Evolutionary conservation across 2,797 vertebrate genomes (phyloP).

Genomic region (Enteromius thamalakanensis): DNA sequence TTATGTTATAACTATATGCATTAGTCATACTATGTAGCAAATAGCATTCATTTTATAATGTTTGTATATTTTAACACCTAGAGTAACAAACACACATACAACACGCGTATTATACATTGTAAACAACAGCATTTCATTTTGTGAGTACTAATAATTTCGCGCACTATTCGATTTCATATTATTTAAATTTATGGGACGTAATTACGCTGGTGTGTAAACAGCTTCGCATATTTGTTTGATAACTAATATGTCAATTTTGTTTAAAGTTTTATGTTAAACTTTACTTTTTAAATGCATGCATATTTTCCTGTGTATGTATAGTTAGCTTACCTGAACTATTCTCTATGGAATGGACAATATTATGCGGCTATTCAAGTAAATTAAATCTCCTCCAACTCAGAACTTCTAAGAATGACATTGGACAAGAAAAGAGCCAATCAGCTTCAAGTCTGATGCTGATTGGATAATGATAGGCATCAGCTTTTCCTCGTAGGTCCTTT

Average conservation of each 20-base stretch:
- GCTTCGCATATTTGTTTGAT: not conserved
- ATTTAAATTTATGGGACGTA: not conserved
- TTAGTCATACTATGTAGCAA: not conserved
- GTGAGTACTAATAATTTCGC: not conserved
- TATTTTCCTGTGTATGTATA: not conserved
- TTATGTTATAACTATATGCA: not conserved
- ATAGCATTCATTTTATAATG: not conserved
- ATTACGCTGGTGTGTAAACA: not conserved
- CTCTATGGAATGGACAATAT: not conserved
- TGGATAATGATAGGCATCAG: conserved; percentile 15
- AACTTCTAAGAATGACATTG: conserved; percentile 7
- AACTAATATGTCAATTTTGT: not conserved
- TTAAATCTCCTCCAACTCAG: not conserved
- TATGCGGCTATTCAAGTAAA: not conserved
- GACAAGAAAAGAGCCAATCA: conserved; percentile 16
- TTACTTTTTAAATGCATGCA: not conserved
- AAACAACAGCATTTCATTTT: too few species aligned
- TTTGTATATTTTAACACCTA: not conserved
- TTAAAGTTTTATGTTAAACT: not conserved
- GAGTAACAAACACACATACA: not conserved
- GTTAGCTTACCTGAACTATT: not conserved
- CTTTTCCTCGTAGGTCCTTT: not conserved
- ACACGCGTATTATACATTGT: not conserved
- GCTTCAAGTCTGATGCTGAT: not conserved
- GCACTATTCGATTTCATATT: not conserved